Conservation (phyloP, 2,888 invertebrate genomes). For the Morpho helenor region DNA sequence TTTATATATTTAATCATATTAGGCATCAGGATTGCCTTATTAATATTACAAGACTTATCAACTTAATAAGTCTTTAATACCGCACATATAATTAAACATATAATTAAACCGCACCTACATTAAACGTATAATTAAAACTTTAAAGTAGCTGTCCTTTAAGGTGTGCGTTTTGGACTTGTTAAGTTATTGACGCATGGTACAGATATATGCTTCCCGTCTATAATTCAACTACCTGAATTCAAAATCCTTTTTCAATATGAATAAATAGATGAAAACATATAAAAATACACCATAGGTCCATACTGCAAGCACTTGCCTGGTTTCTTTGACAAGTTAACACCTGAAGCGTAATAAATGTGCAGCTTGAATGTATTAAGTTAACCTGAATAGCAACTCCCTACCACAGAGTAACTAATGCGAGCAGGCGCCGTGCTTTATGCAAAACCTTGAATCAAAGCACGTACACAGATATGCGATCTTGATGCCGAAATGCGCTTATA, state of each 20-base stretch:
- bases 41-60: too few species aligned
- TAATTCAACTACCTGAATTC: neutral
- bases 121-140: too few species aligned
- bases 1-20: too few species aligned
- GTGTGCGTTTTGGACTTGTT: too few species aligned
- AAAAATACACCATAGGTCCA: constrained; percentile 4
- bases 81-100: too few species aligned
- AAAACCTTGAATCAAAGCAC: neutral
- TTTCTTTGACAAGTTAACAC: constrained; percentile 21
- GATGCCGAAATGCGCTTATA: neutral
- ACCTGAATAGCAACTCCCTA: constrained; percentile 7
- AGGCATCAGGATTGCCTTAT: too few species aligned
- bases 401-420: constrained; percentile 6
- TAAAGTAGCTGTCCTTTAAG: too few species aligned
- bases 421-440: constrained; percentile 1
- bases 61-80: too few species aligned
- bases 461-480: neutral
- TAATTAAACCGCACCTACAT: too few species aligned
- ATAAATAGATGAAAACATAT: neutral
- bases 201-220: too few species aligned
- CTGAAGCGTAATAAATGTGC: constrained; percentile 34
- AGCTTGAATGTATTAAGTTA: constrained; percentile 11
- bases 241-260: neutral
- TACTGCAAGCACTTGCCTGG: constrained; percentile 17
- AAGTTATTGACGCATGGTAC: too few species aligned